Evolutionary conservation across 1,140 invertebrate genomes (phyloP).

Genomic region (Pseudomyrmex flavicornis): DNA sequence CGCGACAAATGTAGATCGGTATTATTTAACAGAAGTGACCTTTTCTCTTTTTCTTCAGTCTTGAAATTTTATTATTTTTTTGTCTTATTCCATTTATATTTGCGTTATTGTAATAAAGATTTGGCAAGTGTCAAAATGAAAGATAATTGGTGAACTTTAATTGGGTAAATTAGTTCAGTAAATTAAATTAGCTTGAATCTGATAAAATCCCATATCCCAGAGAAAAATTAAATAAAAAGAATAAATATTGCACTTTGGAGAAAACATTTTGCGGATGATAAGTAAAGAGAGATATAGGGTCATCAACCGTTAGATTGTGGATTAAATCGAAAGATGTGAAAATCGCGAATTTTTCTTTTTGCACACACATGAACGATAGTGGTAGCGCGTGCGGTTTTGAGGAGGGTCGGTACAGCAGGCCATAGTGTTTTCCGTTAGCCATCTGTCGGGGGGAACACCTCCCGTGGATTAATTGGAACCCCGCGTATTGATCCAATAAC

Average conservation of each 20-base stretch:
- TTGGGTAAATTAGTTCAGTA: background rate
- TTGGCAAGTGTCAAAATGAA: background rate
- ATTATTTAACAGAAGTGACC: conserved; percentile 26
- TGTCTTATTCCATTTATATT: too few relatives aligned
- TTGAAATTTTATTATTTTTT: background rate
- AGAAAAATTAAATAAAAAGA: background rate
- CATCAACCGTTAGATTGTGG: conserved; percentile 12
- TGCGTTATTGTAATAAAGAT: background rate
- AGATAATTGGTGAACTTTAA: background rate
- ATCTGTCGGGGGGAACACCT: conserved; percentile 77
- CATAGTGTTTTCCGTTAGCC: conserved; percentile 75
- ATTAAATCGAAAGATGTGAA: conserved; percentile 29
- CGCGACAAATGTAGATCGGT: conserved; percentile 33
- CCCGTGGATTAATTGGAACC: conserved; percentile 80
- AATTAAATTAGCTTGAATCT: background rate
- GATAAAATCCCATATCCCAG: background rate
- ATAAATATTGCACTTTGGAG: background rate
- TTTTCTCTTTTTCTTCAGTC: conserved; percentile 22
- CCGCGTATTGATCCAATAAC: conserved; percentile 81
- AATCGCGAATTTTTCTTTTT: too few relatives aligned
- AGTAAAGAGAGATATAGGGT: background rate
- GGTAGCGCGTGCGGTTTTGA: conserved; percentile 54
- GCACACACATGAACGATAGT: too few relatives aligned
- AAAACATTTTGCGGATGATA: background rate
- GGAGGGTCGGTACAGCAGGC: conserved; percentile 65